phyloP scores from a whole-genome alignment of 92 coral and sea anemone species.

The Epizoanthus scotinus region DNA sequence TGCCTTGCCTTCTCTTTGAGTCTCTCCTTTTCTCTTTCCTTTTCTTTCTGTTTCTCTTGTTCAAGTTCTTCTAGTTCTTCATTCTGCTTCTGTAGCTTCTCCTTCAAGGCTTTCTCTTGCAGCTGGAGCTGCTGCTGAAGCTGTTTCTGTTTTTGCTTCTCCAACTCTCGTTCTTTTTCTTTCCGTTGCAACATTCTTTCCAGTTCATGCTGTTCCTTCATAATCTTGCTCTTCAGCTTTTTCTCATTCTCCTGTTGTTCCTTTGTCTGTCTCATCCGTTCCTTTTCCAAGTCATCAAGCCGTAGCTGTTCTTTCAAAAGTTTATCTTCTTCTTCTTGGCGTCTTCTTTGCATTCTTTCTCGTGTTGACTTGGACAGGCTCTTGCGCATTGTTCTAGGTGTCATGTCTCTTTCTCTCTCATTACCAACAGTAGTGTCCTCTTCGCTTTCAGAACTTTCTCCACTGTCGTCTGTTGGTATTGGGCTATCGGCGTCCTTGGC shows the following conservation, averaged over 20 bases:
- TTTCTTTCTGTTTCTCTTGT: slow-evolving; percentile 79
- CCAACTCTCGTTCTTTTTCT: slow-evolving; percentile 87
- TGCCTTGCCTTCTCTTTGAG: slow-evolving; percentile 72
- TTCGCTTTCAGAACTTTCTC: slow-evolving; percentile 52
- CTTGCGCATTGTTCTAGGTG: slow-evolving; percentile 87
- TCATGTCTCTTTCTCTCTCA: slow-evolving; percentile 61
- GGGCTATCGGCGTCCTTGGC: slow-evolving; percentile 70
- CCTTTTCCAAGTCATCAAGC: slow-evolving; percentile 71
- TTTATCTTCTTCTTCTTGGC: slow-evolving; percentile 84
- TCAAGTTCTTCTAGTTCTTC: slow-evolving; percentile 90
- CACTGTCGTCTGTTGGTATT: slow-evolving; percentile 56
- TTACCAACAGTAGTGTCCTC: slow-evolving; percentile 19
- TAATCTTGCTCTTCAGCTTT: slow-evolving; percentile 71
- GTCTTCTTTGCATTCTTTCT: slow-evolving; percentile 91
- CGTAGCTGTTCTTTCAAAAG: slow-evolving; percentile 74
- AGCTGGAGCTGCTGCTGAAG: slow-evolving; percentile 82
- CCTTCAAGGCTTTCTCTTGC: slow-evolving; percentile 76
- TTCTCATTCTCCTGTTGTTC: slow-evolving; percentile 69
- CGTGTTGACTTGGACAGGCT: slow-evolving; percentile 97
- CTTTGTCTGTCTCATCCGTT: slow-evolving; percentile 56
- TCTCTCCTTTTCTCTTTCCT: slow-evolving; percentile 71
- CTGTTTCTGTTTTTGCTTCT: slow-evolving; percentile 81
- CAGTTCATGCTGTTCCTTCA: slow-evolving; percentile 85
- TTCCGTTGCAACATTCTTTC: slow-evolving; percentile 85
- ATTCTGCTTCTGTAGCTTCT: slow-evolving; percentile 75